These are phyloP conservation scores for Odontomyia ornata DNA, from an alignment of 2,888 invertebrate species.

Conservation along the genomic window DNA sequence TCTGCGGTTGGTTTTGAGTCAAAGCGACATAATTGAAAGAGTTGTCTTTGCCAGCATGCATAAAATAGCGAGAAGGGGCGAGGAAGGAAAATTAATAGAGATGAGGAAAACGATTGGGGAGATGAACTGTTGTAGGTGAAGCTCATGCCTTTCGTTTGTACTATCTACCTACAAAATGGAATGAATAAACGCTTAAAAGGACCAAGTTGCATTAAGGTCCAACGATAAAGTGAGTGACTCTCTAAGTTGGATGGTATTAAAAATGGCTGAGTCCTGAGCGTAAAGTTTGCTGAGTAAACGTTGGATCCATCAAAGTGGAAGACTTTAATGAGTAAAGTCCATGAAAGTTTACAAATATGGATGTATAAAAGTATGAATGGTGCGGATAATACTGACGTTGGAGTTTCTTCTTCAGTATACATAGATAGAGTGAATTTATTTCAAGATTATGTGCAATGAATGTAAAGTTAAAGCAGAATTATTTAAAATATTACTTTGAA, in stretches of 20 bases:
- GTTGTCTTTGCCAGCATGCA: too few relatives aligned
- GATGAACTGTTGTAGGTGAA: neutral
- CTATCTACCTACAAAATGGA: neutral
- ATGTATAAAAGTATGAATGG: too few relatives aligned
- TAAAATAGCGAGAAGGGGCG: too few relatives aligned
- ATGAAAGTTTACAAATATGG: too few relatives aligned
- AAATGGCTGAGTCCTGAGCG: neutral
- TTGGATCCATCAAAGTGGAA: slow-evolving; percentile 2
- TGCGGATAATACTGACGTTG: too few relatives aligned
- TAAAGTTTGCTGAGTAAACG: neutral
- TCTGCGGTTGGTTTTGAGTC: neutral
- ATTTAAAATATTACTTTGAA: too few relatives aligned
- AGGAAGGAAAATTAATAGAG: neutral
- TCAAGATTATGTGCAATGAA: too few relatives aligned
- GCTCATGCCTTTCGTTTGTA: neutral
- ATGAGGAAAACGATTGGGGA: neutral
- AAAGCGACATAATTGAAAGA: neutral
- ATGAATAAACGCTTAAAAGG: neutral
- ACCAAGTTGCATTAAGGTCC: neutral
- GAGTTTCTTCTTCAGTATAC: too few relatives aligned
- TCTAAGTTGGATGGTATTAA: neutral
- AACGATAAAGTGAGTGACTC: neutral
- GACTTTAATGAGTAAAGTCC: slow-evolving; percentile 7
- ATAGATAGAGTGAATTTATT: too few relatives aligned
- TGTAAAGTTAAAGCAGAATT: too few relatives aligned